Base-by-base conservation (phyloP, 23 tunicate genomes). In the Phallusia fumigata region DNA sequence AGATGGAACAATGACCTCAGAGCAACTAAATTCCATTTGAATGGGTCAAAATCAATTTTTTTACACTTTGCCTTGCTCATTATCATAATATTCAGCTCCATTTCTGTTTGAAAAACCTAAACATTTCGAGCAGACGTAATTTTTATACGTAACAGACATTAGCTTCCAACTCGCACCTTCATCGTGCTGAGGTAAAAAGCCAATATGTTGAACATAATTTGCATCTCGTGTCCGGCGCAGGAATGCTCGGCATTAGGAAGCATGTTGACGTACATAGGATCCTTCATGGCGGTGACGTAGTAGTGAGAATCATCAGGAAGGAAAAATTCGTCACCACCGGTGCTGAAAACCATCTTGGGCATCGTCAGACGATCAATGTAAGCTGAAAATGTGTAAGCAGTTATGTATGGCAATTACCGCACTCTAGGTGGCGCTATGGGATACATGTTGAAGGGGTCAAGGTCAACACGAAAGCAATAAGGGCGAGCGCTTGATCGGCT, bases 231-330 rank as follows among this genome's bases (percentile, higher is more conserved):
- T 15, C 97, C 97, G 52, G 91, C 97, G 73, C 97, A 92, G 0
- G 97, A 92, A 69, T 95, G 99, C 40, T 95, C 99, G 28, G 99
- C 92, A 87, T 95, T 95, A 36, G 99, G 99, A 32, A 95, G 82
- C 99, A 95, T 95, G 85, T 91, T 87, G 31, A 95, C 90, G 82
- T 90, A 89, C 75, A 78, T 95, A 0, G 98, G 98, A 10, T 89
- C 99, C 76, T 87, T 80, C 99, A 95, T 86, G 28, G 76, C 84
- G 0, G 86, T 82, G 24, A 95, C 81, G 73, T 95, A 95, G 64
- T 86, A 95, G 76, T 87, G 90, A 36, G 99, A 95, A 75, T 95
- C 95, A 77, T 95, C 99, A 8, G 95, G 95, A 18, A 95, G 84
- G 50, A 95, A 95, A 74, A 95, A 95, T 73, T 91, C 95, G 45